Evolutionary conservation across 1,140 invertebrate species (phyloP).

Genomic region (Oryctes rhinoceros): DNA sequence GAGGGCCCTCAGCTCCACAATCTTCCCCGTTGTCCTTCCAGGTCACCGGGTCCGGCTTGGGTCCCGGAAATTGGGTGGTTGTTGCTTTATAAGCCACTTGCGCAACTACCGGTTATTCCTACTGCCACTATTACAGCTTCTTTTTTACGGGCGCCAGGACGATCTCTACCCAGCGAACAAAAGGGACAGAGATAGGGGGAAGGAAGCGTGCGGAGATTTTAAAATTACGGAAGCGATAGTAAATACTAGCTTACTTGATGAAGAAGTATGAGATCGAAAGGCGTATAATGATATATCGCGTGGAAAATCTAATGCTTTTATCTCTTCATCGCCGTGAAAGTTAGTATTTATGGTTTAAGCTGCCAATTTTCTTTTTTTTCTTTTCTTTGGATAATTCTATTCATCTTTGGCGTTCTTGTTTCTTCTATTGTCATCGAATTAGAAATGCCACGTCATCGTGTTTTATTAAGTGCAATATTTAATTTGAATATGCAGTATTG

Average conservation of each 20-base stretch:
- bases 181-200: background rate
- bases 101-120: constrained; percentile 1
- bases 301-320: too few species aligned
- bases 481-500: too few species aligned
- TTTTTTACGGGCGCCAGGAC: background rate
- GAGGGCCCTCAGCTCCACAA: background rate
- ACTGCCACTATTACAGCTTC: background rate
- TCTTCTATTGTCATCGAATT: too few species aligned
- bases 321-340: too few species aligned
- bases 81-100: constrained; percentile 33
- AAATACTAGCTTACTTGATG: background rate
- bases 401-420: too few species aligned
- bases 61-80: constrained; percentile 23
- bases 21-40: constrained; percentile 29
- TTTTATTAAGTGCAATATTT: too few species aligned
- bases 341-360: too few species aligned
- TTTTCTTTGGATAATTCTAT: too few species aligned
- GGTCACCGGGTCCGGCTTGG: background rate
- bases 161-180: background rate
- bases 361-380: too few species aligned
- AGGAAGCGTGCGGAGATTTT: background rate
- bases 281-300: background rate
- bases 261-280: background rate
- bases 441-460: too few species aligned
- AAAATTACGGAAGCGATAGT: background rate